These are phyloP conservation scores for Halisarca cf. caerulea DNA, from an alignment of 37 sponge, comb jelly and placozoan species.

Conservation along the genomic window DNA sequence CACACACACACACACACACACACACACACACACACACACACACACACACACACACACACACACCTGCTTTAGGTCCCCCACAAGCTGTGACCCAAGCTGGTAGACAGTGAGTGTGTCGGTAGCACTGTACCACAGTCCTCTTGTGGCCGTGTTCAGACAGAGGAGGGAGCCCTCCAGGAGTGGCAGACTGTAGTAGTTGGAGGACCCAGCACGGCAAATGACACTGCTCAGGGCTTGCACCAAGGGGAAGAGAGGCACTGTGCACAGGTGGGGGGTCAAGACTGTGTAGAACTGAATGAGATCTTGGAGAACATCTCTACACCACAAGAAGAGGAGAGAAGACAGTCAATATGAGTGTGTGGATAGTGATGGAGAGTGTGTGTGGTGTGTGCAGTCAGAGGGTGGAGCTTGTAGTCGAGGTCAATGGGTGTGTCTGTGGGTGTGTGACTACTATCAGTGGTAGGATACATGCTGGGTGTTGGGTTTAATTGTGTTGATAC, in stretches of 20 bases:
- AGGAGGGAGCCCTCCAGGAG: constrained; percentile 52
- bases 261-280: too few species aligned
- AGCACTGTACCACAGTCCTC: not conserved
- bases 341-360: not conserved
- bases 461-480: too few species aligned
- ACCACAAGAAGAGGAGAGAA: not conserved
- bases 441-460: too few species aligned
- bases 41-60: too few species aligned
- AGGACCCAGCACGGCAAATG: constrained; percentile 43
- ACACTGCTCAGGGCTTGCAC: not conserved
- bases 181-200: constrained; percentile 59
- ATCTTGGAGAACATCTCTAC: not conserved
- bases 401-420: too few species aligned
- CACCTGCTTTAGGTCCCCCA: constrained; percentile 2
- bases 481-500: too few species aligned
- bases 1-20: too few species aligned
- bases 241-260: too few species aligned
- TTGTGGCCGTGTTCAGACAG: constrained; percentile 18
- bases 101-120: not conserved
- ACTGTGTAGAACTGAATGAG: not conserved
- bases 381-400: not conserved
- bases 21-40: too few species aligned
- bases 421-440: too few species aligned
- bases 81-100: not conserved
- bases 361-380: too few species aligned